phyloP scores from a whole-genome alignment of 2,113 vertebrate species.

The Spea bombifrons region DNA sequence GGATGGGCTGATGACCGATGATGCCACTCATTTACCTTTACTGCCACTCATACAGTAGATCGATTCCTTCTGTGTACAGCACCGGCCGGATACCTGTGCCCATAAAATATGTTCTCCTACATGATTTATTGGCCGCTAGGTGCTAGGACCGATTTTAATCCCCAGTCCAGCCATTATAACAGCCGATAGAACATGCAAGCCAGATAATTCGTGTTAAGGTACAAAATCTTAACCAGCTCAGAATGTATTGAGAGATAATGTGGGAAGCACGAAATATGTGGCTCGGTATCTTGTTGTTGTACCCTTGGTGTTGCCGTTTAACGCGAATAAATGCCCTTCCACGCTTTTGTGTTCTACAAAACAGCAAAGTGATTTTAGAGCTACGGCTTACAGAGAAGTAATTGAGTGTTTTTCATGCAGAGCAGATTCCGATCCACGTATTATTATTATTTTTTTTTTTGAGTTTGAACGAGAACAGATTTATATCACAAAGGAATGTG shows the following conservation, averaged over 20 bases:
- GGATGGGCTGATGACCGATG: no score
- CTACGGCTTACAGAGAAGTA: not conserved
- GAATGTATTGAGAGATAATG: not conserved
- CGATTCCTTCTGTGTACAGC: no score
- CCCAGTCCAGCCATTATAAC: no score
- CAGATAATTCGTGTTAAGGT: not conserved
- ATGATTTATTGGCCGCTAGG: no score
- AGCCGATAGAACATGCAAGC: no score
- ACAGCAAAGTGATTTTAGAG: conserved; percentile 32
- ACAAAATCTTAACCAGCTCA: no score
- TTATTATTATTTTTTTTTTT: conserved; percentile 25
- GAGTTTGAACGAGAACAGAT: conserved; percentile 34
- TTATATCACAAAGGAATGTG: conserved; percentile 44
- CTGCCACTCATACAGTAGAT: no score
- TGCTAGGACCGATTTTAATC: no score
- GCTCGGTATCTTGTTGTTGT: not conserved
- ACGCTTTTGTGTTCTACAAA: conserved; percentile 32
- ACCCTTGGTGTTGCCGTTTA: conserved; percentile 11
- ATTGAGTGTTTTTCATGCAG: conserved; percentile 33
- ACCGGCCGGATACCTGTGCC: no score
- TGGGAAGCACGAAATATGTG: not conserved
- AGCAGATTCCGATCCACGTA: conserved; percentile 16
- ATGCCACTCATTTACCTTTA: no score
- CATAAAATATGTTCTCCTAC: no score
- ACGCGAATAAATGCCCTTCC: conserved; percentile 10